Base-by-base conservation (phyloP, 1,140 invertebrate genomes). In the Drosophila rufa region DNA sequence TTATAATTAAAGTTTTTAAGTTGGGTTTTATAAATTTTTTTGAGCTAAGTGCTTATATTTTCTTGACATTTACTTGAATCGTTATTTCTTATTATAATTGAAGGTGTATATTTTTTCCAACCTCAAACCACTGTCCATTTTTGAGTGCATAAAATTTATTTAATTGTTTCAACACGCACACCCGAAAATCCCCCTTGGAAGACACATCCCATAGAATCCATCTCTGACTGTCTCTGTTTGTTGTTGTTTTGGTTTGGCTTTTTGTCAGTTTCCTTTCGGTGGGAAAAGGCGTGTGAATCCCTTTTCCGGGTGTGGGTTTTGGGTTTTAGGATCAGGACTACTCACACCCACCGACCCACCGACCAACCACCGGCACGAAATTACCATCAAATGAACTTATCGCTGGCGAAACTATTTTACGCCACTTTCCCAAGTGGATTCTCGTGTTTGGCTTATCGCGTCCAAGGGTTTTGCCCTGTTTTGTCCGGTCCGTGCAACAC, bases 121-220 rank as follows among this genome's bases (percentile, higher is more conserved):
- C 3, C 27, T 36, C 19, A 7, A 11, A 17, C 74, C 75, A 77
- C 75, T 77, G 64, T 77, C 4, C 3, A 40, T 45, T 73, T 71
- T 70, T 47, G 64, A 70, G 43, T 56, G 57, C 47, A 56, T 81
- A 73, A 64, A 87, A 82, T 83, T 80, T 70, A 69, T 84, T 84
- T 87, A 87, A 87, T 87, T 87, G 84, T 87, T 89, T 82, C 84
- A 87, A 89, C 84, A 87, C 84, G 84, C 84, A 87, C 84, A 79
- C 51, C 73, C 59, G 30, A 78, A 67, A 58, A 57, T 62, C 40
- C 53, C 64, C 51, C 27, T 43, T 38, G 15, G 43, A 61, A 51
- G 58, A 48, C 57, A 48, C 57, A 56, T 62, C 73, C 68, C 43
- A 43, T 47, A 42, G 53, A 33, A 60, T 48, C 75, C 70, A 73